Base-by-base conservation (phyloP, 2,797 vertebrate species). In the Poecilia picta region DNA sequence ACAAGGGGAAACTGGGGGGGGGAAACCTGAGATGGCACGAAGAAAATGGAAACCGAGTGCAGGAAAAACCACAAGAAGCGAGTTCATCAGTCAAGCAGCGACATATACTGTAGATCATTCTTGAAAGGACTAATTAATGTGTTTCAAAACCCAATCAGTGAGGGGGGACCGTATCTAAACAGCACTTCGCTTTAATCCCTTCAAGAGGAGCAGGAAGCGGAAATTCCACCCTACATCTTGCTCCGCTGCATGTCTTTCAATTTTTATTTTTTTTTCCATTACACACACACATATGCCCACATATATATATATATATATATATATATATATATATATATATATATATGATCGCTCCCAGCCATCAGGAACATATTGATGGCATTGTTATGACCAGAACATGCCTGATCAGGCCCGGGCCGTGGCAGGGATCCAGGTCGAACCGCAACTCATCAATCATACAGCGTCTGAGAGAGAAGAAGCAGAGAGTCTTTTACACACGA, bases 361-460 rank as follows among this genome's bases (percentile, higher is more conserved):
- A 78, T 88, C 92, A 93, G 91, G 78, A 85, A 88, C 88, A 91
- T 93, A 94, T 92, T 94, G 93, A 94, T 94, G 91, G 87, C 90
- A 91, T 88, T 94, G 93, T 93, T 94, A 94, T 92, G 92, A 93
- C 91, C 93, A 89, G 91, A 94, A 94, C 91, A 93, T 94, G 92
- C 88, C 92, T 84, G 92, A 94, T 94, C 92, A 90, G 90, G 89
- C 89, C 88, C 12, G 84, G 81, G 83, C 87, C 72, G 6, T 90
- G 91, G 92, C 91, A 79, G 75, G 71, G 87, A 92, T 93, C 89
- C 93, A 93, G 89, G 82, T 89, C 84, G 83, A 85, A 89, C 91
- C 18, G 64, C 89, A 85, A 81, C 83, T 92, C 92, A 95, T 94
- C 94, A 94, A 94, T 95, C 93, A 94, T 87, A 81, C 72, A 80